phyloP scores from a whole-genome alignment of 2,797 vertebrate genomes.

The Pelodytes ibericus region DNA sequence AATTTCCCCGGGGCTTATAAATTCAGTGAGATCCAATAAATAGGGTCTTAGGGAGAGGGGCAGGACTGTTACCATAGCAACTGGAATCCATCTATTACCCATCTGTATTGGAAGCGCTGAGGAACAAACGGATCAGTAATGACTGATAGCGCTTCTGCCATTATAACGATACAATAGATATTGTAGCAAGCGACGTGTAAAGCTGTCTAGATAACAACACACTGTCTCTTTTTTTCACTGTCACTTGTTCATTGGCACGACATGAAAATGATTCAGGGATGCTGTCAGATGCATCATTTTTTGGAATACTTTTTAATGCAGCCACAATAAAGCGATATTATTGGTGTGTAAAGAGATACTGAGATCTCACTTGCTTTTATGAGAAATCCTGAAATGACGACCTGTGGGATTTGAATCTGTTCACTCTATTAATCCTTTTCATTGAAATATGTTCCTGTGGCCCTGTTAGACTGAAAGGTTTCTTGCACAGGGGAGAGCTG shows the following conservation, averaged over 20 bases:
- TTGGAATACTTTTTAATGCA: no score
- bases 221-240: neutral
- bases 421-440: neutral
- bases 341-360: constrained; percentile 13
- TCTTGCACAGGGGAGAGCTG: no score
- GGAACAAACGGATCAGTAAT: no score
- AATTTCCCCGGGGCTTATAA: no score
- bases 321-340: constrained; percentile 25
- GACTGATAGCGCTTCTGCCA: no score
- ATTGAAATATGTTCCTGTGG: neutral
- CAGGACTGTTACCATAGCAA: no score
- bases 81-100: no score
- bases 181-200: neutral
- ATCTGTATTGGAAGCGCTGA: no score
- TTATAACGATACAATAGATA: neutral
- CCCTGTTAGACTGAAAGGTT: no score
- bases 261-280: constrained; percentile 25
- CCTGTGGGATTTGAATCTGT: constrained; percentile 28
- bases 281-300: constrained; percentile 23
- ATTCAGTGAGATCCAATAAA: no score
- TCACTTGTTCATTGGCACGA: neutral
- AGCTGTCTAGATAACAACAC: neutral
- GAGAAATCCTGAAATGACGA: constrained; percentile 3
- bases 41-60: no score
- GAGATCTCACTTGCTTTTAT: constrained; percentile 26